These are phyloP conservation scores for Corydoras maculifer DNA, from an alignment of 2,113 vertebrate species.

Conservation along the genomic window DNA sequence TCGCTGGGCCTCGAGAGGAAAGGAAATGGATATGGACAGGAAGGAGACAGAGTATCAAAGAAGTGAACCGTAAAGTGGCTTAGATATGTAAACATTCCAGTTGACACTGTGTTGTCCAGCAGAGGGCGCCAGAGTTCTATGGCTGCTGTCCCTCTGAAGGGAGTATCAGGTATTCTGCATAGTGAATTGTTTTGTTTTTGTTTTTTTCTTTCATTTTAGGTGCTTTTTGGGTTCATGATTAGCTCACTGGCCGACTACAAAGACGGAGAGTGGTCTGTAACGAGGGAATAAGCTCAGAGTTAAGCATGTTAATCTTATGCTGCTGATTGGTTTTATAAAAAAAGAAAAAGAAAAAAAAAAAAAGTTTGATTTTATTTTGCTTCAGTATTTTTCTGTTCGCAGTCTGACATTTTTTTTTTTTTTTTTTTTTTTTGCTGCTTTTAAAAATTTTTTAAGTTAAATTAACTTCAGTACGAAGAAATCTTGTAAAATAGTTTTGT, in stretches of 20 bases:
- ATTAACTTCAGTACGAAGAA: conserved; percentile 31
- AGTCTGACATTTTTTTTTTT: conserved; percentile 25
- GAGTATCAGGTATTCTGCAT: conserved; percentile 39
- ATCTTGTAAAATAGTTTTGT: conserved; percentile 36
- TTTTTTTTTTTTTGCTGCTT: conserved; percentile 30
- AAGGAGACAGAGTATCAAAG: conserved; percentile 35
- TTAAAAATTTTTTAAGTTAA: conserved; percentile 43
- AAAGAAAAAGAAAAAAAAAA: not conserved
- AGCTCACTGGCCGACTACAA: conserved; percentile 24
- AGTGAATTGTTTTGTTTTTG: conserved; percentile 13
- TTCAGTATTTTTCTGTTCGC: conserved; percentile 26
- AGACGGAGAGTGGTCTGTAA: conserved; percentile 23
- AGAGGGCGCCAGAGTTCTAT: conserved; percentile 37
- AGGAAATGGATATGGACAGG: conserved; percentile 6
- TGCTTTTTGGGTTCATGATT: conserved; percentile 34
- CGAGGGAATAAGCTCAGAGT: conserved; percentile 29
- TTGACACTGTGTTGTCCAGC: conserved; percentile 47
- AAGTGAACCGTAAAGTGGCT: conserved; percentile 49
- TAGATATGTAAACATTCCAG: conserved; percentile 53
- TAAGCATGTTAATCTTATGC: conserved; percentile 23
- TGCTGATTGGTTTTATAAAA: conserved; percentile 33
- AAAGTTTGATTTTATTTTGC: conserved; percentile 13
- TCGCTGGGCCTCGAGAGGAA: conserved; percentile 30
- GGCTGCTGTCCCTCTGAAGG: conserved; percentile 46
- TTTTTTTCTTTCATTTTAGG: conserved; percentile 23